Evolutionary conservation across 2,888 invertebrate genomes (phyloP), one percentile per base, ranked within the genome.

Genomic region (Callyntrura sp.): DNA sequence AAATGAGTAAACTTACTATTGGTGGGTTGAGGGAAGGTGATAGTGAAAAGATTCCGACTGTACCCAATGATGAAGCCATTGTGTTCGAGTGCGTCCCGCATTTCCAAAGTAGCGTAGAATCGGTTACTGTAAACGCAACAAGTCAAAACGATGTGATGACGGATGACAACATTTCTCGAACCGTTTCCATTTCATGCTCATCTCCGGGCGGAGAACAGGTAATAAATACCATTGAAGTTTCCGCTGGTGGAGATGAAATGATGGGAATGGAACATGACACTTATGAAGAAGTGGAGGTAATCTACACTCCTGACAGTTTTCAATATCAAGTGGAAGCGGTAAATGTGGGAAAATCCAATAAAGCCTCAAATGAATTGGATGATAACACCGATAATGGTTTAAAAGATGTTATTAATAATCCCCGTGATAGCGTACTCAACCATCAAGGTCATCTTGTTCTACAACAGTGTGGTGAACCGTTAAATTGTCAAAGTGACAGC

Each of bases 201-300:
- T 76, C 76, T 1, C 48, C 62, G 6, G 76, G 48, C 0, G 5
- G 57, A 12, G 51, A 51, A 79, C 62, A n/a, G 60, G 48, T 90
- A 12, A 78, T 86, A n/a, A 90, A 86, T 25, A 90, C 90, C 1
- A 86, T 90, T 65, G 90, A 90, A 43, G 81, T 90, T 43, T 35
- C 90, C 11, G 82, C 81, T 6, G 90, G 86, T 4, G 90, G 86
- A 20, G 90, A 90, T 4, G 90, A 90, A 20, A n/a, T 84, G 70
- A 84, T 70, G 84, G 35, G 35, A 55, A 84, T 73, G 57, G 84
- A 57, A 5, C 84, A 84, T 4, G 20, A 43, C 6, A 73, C 20
- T 73, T 25, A 55, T 1, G 83, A 68, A 2, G 83, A 83, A n/a
- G 57, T 84, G 25, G 83, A 83, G 55, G 68, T 83, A 1, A 55